Base-by-base conservation (phyloP, 2,888 invertebrate species). In the Adelphocoris suturalis region DNA sequence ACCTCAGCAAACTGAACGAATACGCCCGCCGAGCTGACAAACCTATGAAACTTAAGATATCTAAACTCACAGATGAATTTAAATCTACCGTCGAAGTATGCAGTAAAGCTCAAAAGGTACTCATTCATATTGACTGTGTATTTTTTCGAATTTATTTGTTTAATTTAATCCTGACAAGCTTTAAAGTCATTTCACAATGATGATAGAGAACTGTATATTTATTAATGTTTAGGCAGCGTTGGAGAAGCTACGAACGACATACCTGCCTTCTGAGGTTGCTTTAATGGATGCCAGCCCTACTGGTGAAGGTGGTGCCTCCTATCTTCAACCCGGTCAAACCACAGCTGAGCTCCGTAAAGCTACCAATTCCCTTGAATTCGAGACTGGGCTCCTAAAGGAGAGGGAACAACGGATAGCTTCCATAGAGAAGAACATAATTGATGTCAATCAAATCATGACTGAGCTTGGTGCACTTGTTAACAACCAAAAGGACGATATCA, bases 381-480 rank as follows among this genome's bases (percentile, higher is more conserved):
- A 97, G 93, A 96, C 96, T 91, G 97, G 96, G 91, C 95, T 98
- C 94, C 93, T 97, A 89, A 92, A 96, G 57, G 98, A 98, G 92
- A 95, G 97, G 84, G 97, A 98, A 92, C 95, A 96, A 13, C 96
- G 97, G 93, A 96, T 98, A 91, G 95, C 95, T 92, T 95, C 96
- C 93, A 96, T 98, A 84, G 98, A 98, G 93, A 95, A 96, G 0
- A 96, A 97, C 93, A 96, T 97, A 86, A 93, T 97, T 90, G 97
- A 98, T 93, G 96, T 97, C 9, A 97, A 97, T 93, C 95, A 96
- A 93, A 97, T 97, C 91, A 97, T 97, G 96, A 95, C 95, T 90
- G 96, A 96, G 80, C 93, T 98, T 55, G 95, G 96, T 0, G 95
- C 94, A 13, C 93, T 97, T 93, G 96, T 97, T n/a, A 94, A 95